Conservation (phyloP, 2,797 vertebrate species). For the Neosilurus hyrtlii region DNA sequence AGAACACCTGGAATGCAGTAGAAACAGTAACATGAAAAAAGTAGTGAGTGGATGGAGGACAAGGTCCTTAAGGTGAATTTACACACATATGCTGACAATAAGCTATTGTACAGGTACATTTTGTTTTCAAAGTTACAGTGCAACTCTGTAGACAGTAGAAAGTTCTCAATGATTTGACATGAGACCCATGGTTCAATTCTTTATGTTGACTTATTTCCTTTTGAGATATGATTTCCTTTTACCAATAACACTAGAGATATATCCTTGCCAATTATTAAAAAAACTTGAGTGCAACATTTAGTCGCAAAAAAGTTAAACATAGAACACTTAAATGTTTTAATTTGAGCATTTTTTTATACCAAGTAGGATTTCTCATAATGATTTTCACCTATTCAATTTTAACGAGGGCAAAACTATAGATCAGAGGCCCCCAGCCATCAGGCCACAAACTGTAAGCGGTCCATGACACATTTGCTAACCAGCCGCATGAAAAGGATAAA, state of each 20-base stretch:
- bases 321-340: background rate
- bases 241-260: background rate
- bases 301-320: background rate
- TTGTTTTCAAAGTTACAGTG: background rate
- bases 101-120: background rate
- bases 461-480: no score
- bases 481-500: no score
- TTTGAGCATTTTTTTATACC: background rate
- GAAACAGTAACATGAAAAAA: conserved; percentile 52
- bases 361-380: background rate
- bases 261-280: background rate
- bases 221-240: background rate
- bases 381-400: background rate
- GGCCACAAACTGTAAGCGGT: no score
- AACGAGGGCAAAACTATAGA: background rate
- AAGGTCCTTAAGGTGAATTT: background rate
- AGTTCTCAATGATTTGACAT: background rate
- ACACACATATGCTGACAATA: background rate
- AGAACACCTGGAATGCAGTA: conserved; percentile 77
- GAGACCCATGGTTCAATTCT: background rate
- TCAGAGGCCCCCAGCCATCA: background rate
- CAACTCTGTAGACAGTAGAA: background rate
- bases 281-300: background rate
- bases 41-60: conserved; percentile 4
- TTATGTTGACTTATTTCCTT: background rate